phyloP scores from a whole-genome alignment of 35 echinoderm and acorn worm genomes.

The Apostichopus parvimensis region DNA sequence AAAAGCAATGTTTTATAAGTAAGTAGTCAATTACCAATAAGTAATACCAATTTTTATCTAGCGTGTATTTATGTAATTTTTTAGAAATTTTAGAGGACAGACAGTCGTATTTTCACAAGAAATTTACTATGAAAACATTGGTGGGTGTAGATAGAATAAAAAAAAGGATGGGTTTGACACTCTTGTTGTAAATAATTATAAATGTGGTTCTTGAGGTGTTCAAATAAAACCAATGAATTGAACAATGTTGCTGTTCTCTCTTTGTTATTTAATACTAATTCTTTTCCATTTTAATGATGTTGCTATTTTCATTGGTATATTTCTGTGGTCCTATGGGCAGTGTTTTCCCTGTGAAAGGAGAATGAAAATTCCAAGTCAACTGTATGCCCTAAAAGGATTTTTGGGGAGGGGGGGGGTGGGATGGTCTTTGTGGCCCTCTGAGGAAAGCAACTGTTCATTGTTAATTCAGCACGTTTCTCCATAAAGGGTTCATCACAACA shows the following conservation, averaged over 20 bases:
- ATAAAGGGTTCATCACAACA: no score
- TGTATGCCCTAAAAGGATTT: no score
- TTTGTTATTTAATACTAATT: background rate
- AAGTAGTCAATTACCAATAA: background rate
- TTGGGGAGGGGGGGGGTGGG: no score
- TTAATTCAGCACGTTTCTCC: no score
- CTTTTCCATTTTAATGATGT: no score
- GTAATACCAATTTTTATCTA: background rate
- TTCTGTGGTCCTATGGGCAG: no score
- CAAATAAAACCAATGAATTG: background rate
- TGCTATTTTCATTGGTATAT: no score
- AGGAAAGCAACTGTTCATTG: no score
- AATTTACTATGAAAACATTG: background rate
- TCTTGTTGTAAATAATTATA: background rate
- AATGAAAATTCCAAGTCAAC: no score
- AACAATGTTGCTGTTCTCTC: background rate
- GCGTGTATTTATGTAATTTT: background rate
- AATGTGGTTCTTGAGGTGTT: background rate
- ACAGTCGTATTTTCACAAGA: constrained; percentile 12
- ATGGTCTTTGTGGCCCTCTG: no score
- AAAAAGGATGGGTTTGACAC: background rate
- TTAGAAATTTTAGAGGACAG: background rate
- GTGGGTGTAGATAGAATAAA: background rate
- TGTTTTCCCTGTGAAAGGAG: no score
- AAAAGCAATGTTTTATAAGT: background rate